Evolutionary conservation across 1,140 invertebrate genomes (phyloP), one percentile per base, ranked within the genome.

Genomic region (Ceratina japonica): DNA sequence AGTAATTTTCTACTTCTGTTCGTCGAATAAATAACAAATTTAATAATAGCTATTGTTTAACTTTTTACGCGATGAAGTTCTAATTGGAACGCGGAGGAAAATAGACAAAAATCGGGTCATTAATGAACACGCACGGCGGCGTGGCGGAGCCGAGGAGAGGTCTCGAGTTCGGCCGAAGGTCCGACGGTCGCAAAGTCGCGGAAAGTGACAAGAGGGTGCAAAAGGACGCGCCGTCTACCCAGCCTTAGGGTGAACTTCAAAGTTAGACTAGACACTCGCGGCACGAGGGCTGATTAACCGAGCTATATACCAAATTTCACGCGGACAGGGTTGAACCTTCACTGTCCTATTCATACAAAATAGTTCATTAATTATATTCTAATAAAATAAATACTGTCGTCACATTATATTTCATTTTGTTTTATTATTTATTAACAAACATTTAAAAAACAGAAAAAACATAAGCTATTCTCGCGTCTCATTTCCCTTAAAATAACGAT

Each of bases 261-360:
- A 70, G 71, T 61, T 52, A n/a, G 31, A 58, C 3, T 20, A 15
- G 20, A 22, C 1, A 49, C 74, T 82, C 63, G 54, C 52, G 44
- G 37, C 65, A 54, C 68, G 49, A 59, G 63, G 64, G 75, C 70
- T 83, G 81, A 76, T 82, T 82, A 83, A 82, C 64, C 69, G 71
- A 66, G 44, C 54, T 44, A 7, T 44, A 7, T 27, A 16, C 49
- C 18, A 22, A 10, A 69, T 31, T 20, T 31, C 65, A 31, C 44
- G 69, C 20, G 61, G 37, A 10, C 37, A 44, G 37, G 10, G 37
- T 44, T 44, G 5, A 44, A 44, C 37, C 37, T 44, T 44, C 10
- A 7, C 10, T 44, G 3, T 7, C 37, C 0, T 44, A 44, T 7
- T 44, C 10, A 44, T 10, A 44, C 5, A 10, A 7, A 10, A 44